A percentile compares a stretch with the other conserved stretches of the same genome.
phyloP scores from a whole-genome alignment of 1,140 invertebrate genomes.

The Lanistes nyassanus region DNA sequence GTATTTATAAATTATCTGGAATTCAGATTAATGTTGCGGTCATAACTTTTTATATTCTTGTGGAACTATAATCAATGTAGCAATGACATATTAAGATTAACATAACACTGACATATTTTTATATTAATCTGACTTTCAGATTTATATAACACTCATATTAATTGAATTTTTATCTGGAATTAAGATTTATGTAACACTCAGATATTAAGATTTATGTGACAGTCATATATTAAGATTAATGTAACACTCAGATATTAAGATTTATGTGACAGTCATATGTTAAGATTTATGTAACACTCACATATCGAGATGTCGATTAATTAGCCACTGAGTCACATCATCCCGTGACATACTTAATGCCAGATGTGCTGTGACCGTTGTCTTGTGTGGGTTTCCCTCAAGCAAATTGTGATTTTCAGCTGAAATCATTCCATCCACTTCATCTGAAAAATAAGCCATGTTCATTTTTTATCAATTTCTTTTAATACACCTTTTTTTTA shows the following conservation, averaged over 20 bases:
- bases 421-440: slow-evolving; percentile 26
- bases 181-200: too few relatives aligned
- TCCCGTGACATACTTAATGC: slow-evolving; percentile 37
- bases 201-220: too few relatives aligned
- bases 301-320: slow-evolving; percentile 36
- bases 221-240: not conserved
- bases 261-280: too few relatives aligned
- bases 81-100: not conserved
- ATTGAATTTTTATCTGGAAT: too few relatives aligned
- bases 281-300: slow-evolving; percentile 22
- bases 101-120: not conserved
- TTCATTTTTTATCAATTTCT: not conserved
- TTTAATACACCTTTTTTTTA: slow-evolving; percentile 14
- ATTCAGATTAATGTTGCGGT: too few relatives aligned
- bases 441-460: slow-evolving; percentile 21
- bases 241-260: not conserved
- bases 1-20: too few relatives aligned
- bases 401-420: slow-evolving; percentile 8
- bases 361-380: slow-evolving; percentile 11
- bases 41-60: too few relatives aligned
- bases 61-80: too few relatives aligned
- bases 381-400: slow-evolving; percentile 22
- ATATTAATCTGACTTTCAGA: not conserved
- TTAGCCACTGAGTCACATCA: slow-evolving; percentile 41
- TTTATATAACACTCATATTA: too few relatives aligned